These are phyloP conservation scores for Emydocephalus ijimae DNA, from an alignment of 2,113 vertebrate species.

Conservation along the genomic window DNA sequence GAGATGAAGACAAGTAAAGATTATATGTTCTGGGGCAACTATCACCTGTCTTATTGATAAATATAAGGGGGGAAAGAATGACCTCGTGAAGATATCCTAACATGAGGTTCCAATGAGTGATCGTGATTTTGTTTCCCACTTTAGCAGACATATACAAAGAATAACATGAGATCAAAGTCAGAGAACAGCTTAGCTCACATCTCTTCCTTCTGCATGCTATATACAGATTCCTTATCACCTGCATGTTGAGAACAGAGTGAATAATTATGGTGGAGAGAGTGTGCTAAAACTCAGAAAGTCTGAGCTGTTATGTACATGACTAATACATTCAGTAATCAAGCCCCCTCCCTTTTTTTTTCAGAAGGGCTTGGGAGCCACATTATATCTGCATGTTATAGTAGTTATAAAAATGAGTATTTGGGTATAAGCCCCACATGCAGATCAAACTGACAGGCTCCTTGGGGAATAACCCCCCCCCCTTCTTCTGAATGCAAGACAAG, in stretches of 20 bases:
- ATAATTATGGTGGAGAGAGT: slow-evolving; percentile 61
- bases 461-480: slow-evolving; percentile 63
- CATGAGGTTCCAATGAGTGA: slow-evolving; percentile 35
- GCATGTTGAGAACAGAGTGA: slow-evolving; percentile 62
- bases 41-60: background rate
- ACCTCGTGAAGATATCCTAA: slow-evolving; percentile 17
- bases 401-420: slow-evolving; percentile 69
- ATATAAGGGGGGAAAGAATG: background rate
- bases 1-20: background rate
- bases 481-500: slow-evolving; percentile 79
- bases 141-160: slow-evolving; percentile 49
- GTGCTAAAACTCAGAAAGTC: slow-evolving; percentile 66
- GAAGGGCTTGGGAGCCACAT: slow-evolving; percentile 64
- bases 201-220: slow-evolving; percentile 32
- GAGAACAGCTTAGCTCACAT: slow-evolving; percentile 47
- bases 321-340: slow-evolving; percentile 63
- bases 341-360: slow-evolving; percentile 54
- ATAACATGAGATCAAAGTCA: slow-evolving; percentile 36
- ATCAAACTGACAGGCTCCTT: slow-evolving; percentile 67
- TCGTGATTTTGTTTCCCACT: slow-evolving; percentile 32
- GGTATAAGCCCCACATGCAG: slow-evolving; percentile 65
- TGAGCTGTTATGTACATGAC: slow-evolving; percentile 60
- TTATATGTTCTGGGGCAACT: background rate
- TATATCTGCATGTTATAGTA: slow-evolving; percentile 66
- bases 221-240: slow-evolving; percentile 68